Base-by-base conservation (phyloP, 2,797 vertebrate species). In the Coranthus polyacanthus region DNA sequence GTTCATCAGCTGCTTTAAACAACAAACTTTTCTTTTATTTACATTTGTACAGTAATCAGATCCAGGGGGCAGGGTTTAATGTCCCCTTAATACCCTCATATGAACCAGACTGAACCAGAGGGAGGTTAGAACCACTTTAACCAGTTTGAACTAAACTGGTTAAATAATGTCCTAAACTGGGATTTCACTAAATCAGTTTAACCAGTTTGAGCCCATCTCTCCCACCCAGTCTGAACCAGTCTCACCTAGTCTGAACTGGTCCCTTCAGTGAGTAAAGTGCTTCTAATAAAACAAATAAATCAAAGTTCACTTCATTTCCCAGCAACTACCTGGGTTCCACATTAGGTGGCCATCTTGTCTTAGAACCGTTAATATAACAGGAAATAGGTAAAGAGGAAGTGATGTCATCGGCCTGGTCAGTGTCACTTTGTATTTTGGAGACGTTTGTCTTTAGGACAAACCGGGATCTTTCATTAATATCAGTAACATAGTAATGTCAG, bases 201-300 rank as follows among this genome's bases (percentile, higher is more conserved):
- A 38, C 41, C 41, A 16, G 5, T 16, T 17, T 3, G 3, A 12
- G 9, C 29, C 16, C 6, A 10, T 21, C 39, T 10, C 12, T 10
- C 0, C 43, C 20, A 15, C 4, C 37, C n/a, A 42, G 39, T 42
- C 12, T 16, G 22, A 51, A 26, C 18, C 3, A 32, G 37, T 60
- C 10, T 12, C 6, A 26, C 22, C 5, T 3, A 12, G 22, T 32
- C 42, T 26, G 24, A 6, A 3, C 24, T 6, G 6, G n/a, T 60
- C 37, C 29, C 44, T 59, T 65, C n/a, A 21, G 43, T 42, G 16
- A 44, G 50, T 92, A 90, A 92, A 90, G 90, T 90, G 90, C 84
- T 58, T 72, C 53, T 69, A 67, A 72, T 66, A 75, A 82, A 78
- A 66, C n/a, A n/a, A n/a, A n/a, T n/a, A n/a, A n/a, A n/a, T n/a